Evolutionary conservation across 2,113 vertebrate species (phyloP).

Genomic region (Aviceda subcristata): DNA sequence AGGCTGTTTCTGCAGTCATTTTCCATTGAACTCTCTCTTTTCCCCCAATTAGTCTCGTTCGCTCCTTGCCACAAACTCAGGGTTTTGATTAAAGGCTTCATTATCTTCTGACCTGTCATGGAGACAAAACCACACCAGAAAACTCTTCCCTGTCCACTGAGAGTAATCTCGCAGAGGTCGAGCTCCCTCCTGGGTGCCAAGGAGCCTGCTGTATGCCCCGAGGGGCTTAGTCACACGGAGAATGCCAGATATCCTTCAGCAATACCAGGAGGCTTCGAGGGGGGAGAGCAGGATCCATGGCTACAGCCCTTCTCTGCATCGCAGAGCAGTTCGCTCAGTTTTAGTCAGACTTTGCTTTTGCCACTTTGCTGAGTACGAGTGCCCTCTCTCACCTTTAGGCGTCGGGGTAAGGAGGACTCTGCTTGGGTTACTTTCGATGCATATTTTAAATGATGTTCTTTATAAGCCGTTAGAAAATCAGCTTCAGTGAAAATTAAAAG

Average conservation of each 20-base stretch:
- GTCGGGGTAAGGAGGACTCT: neutral
- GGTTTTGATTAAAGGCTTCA: neutral
- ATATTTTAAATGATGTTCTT: neutral
- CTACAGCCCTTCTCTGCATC: neutral
- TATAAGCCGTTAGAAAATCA: neutral
- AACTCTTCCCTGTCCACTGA: neutral
- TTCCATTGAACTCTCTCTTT: constrained; percentile 3
- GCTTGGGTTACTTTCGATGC: neutral
- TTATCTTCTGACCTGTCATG: neutral
- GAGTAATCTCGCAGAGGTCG: neutral
- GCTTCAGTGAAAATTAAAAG: neutral
- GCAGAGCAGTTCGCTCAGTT: neutral
- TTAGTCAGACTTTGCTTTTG: neutral
- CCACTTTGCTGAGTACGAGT: neutral
- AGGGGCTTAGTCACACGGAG: neutral
- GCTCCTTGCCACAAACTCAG: neutral
- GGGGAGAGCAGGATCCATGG: neutral
- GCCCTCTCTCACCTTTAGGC: neutral
- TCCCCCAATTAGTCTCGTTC: neutral
- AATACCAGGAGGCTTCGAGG: neutral
- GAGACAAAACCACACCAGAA: neutral
- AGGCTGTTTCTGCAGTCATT: constrained; percentile 16
- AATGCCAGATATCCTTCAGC: neutral
- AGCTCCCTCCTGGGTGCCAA: neutral
- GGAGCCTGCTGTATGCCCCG: neutral